Conservation (phyloP, 2,888 invertebrate species). For the Torymus texanus region DNA sequence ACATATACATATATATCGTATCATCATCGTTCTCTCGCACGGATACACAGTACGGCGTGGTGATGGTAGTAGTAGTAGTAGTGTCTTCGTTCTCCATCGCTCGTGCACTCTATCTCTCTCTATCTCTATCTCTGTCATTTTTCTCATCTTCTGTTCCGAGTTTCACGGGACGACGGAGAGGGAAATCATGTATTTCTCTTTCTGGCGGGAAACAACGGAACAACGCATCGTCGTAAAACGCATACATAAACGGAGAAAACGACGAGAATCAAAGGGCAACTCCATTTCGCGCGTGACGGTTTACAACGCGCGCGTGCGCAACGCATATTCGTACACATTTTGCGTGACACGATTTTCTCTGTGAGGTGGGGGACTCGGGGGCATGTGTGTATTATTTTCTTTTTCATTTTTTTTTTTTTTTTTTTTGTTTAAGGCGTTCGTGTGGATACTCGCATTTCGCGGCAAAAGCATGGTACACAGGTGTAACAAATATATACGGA, state of each 20-base stretch:
- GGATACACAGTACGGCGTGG: conserved; percentile 25
- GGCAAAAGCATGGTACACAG: too few species aligned
- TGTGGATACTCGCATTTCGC: too few species aligned
- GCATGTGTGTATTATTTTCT: too few species aligned
- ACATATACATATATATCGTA: conserved; percentile 27
- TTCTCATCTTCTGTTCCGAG: conserved; percentile 21
- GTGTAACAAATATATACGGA: too few species aligned
- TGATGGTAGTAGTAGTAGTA: background rate
- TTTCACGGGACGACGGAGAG: conserved; percentile 58
- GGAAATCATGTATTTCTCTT: conserved; percentile 55
- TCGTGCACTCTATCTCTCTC: background rate
- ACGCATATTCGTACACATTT: too few species aligned
- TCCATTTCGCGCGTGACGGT: too few species aligned
- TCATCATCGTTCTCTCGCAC: conserved; percentile 30
- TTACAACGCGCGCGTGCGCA: too few species aligned
- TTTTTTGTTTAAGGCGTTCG: too few species aligned
- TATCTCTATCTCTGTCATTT: conserved; percentile 1
- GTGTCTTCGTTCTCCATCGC: background rate
- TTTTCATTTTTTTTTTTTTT: too few species aligned
- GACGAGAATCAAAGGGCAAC: conserved; percentile 11
- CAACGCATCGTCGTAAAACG: background rate
- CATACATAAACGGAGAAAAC: background rate
- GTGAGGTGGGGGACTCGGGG: too few species aligned
- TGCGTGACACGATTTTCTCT: too few species aligned
- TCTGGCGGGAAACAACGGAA: conserved; percentile 30